phyloP scores from a whole-genome alignment of 2,888 invertebrate species.

The Meiosimyza platycephala region DNA sequence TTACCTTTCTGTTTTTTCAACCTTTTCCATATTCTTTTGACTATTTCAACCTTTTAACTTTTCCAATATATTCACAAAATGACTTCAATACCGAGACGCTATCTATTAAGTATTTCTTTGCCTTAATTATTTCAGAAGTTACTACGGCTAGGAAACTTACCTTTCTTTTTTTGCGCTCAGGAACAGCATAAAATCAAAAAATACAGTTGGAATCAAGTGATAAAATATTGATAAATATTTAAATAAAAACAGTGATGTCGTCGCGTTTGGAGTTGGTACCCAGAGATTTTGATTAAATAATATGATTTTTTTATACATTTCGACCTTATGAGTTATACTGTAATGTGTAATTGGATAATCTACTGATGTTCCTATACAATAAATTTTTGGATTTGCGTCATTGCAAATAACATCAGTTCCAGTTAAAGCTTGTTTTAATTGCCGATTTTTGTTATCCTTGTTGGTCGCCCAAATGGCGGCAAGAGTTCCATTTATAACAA shows the following conservation, averaged over 20 bases:
- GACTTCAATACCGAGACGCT: no score
- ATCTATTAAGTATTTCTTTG: no score
- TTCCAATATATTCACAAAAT: no score
- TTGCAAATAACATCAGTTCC: no score
- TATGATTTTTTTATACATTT: neutral
- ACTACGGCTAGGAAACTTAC: no score
- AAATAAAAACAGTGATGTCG: constrained; percentile 41
- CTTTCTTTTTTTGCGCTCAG: no score
- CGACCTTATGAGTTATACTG: neutral
- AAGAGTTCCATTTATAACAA: constrained; percentile 52
- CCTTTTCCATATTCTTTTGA: no score
- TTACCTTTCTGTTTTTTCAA: no score
- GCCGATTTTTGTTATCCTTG: constrained; percentile 20
- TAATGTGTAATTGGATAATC: constrained; percentile 42
- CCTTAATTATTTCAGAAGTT: no score
- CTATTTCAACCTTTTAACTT: no score
- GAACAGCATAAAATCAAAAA: no score
- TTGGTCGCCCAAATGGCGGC: constrained; percentile 50
- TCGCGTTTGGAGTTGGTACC: constrained; percentile 38
- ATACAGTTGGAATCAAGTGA: constrained; percentile 37
- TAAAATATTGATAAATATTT: constrained; percentile 46
- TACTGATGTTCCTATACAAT: constrained; percentile 42
- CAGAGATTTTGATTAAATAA: constrained; percentile 43
- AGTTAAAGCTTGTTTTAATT: neutral
- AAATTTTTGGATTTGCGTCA: constrained; percentile 43